Conservation (phyloP, 1,140 invertebrate species). For the Pseudomyrmex sp. region DNA sequence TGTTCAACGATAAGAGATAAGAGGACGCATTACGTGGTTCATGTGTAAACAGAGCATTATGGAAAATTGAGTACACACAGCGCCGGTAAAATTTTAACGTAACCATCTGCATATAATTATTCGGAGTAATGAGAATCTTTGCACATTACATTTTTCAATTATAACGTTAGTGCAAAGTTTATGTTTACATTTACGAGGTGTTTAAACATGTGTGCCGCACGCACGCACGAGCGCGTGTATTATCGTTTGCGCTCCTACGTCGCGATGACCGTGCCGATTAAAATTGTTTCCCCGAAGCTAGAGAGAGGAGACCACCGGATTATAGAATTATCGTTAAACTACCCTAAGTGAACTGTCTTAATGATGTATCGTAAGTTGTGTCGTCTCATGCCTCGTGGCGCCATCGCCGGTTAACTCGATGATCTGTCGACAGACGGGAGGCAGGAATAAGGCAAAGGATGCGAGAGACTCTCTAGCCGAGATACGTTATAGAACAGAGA, state of each 20-base stretch:
- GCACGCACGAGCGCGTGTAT: not conserved
- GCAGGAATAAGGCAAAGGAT: not conserved
- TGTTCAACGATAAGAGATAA: conserved; percentile 36
- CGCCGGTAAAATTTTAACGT: conserved; percentile 22
- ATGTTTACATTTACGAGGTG: not conserved
- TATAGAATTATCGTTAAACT: conserved; percentile 68
- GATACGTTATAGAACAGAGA: not conserved
- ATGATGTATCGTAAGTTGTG: conserved; percentile 61
- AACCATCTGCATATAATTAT: conserved; percentile 4
- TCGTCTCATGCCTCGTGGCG: conserved; percentile 46
- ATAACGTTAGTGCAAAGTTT: conserved; percentile 19
- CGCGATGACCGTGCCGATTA: conserved; percentile 1
- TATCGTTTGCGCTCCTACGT: not conserved
- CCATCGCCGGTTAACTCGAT: conserved; percentile 58
- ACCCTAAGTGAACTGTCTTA: conserved; percentile 31
- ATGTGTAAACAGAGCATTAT: conserved; percentile 36
- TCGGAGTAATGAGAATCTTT: conserved; percentile 25
- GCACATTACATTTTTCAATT: conserved; percentile 6
- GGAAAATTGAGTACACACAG: conserved; percentile 32
- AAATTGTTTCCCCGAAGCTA: conserved; percentile 29
- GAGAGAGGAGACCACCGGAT: conserved; percentile 30
- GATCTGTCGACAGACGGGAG: conserved; percentile 14
- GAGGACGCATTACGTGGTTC: conserved; percentile 23
- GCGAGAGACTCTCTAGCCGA: not conserved
- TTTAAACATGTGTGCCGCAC: too few species aligned